Conservation (phyloP, 2,888 invertebrate species). For the Buathra laborator region DNA sequence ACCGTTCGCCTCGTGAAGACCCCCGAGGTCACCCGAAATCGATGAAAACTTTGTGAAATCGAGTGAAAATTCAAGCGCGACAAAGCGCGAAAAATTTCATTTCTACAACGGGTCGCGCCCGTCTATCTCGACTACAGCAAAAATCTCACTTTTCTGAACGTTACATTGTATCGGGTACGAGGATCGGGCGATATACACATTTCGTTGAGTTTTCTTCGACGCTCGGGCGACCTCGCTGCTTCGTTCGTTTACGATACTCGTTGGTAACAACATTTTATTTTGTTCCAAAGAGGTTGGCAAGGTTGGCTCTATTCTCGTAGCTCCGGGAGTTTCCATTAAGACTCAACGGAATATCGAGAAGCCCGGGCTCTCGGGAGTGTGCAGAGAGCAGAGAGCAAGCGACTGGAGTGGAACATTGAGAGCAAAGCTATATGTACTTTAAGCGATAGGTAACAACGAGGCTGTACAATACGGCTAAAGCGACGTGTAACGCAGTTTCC, state of each 20-base stretch:
- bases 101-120: neutral
- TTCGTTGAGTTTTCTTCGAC: neutral
- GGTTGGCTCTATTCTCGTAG: conserved; percentile 5
- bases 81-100: conserved; percentile 12
- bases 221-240: too few relatives aligned
- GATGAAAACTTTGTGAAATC: conserved; percentile 53
- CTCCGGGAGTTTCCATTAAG: conserved; percentile 9
- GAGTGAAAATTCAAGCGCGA: conserved; percentile 23
- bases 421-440: conserved; percentile 25
- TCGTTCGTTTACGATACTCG: neutral
- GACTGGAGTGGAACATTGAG: conserved; percentile 25
- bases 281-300: neutral
- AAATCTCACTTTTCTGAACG: neutral
- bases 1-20: neutral
- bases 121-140: neutral
- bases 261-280: conserved; percentile 9
- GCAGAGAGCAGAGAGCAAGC: neutral
- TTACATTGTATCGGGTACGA: neutral
- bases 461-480: conserved; percentile 53
- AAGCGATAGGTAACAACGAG: conserved; percentile 54
- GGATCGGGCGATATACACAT: neutral
- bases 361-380: neutral
- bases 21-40: conserved; percentile 43
- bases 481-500: conserved; percentile 61
- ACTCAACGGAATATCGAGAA: conserved; percentile 6